These are phyloP conservation scores for Dicycla oo DNA, from an alignment of 2,888 invertebrate genomes.

Conservation along the genomic window DNA sequence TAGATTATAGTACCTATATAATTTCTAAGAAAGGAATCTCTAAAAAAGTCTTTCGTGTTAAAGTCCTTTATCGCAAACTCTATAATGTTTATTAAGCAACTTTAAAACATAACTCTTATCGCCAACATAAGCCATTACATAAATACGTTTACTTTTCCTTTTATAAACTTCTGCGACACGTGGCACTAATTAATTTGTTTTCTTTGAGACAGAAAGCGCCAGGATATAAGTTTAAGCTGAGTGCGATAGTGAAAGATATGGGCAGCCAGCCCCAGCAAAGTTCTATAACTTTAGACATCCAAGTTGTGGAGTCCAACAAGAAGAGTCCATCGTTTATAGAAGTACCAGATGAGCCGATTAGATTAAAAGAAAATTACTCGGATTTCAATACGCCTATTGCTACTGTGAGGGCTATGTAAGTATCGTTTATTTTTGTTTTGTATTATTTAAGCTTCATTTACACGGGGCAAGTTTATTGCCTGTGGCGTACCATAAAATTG, in stretches of 20 bases:
- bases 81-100: slow-evolving; percentile 29
- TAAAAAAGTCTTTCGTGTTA: background rate
- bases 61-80: slow-evolving; percentile 20
- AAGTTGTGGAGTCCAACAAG: slow-evolving; percentile 96
- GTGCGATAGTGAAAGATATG: slow-evolving; percentile 94
- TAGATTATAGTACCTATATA: background rate
- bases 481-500: too few species aligned
- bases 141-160: slow-evolving; percentile 51
- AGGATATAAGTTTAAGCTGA: slow-evolving; percentile 92
- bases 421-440: slow-evolving; percentile 62
- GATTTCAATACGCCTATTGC: slow-evolving; percentile 93
- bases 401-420: slow-evolving; percentile 93
- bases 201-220: slow-evolving; percentile 89
- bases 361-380: slow-evolving; percentile 93
- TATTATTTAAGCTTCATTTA: background rate
- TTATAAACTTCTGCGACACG: slow-evolving; percentile 52
- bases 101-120: slow-evolving; percentile 45
- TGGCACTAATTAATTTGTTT: slow-evolving; percentile 61
- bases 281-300: slow-evolving; percentile 94
- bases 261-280: slow-evolving; percentile 92
- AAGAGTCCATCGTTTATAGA: slow-evolving; percentile 94
- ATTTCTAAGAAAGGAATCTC: background rate
- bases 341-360: slow-evolving; percentile 91
- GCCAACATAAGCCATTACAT: slow-evolving; percentile 43
- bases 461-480: too few species aligned